Evolutionary conservation across 2,888 invertebrate species (phyloP).

Genomic region (Mythimna loreyi): DNA sequence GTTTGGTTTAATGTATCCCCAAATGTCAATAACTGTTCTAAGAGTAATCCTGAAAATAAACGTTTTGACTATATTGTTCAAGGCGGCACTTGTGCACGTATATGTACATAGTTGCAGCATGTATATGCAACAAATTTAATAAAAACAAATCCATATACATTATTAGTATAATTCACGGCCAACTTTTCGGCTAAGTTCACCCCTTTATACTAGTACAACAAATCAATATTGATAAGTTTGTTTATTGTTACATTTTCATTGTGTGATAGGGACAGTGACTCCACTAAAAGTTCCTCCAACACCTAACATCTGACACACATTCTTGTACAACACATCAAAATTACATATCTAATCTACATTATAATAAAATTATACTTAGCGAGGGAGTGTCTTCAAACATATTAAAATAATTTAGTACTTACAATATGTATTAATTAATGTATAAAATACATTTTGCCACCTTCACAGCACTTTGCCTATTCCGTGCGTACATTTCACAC

Average conservation of each 20-base stretch:
- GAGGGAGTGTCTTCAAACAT: constrained; percentile 87
- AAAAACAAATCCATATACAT: neutral
- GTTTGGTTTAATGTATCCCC: neutral
- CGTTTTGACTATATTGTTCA: neutral
- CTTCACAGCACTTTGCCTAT: constrained; percentile 85
- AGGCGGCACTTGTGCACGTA: neutral
- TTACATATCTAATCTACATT: constrained; percentile 79
- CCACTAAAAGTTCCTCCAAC: constrained; percentile 79
- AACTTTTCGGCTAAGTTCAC: neutral
- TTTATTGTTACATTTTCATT: neutral
- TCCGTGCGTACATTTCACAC: constrained; percentile 75
- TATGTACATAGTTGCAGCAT: too few species aligned
- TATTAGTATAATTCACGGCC: neutral
- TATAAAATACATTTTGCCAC: constrained; percentile 85
- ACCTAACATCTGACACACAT: constrained; percentile 78
- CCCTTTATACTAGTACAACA: neutral
- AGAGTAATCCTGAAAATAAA: neutral
- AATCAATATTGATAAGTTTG: constrained; percentile 19
- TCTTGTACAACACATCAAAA: constrained; percentile 82
- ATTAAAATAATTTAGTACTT: constrained; percentile 90
- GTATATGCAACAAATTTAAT: neutral
- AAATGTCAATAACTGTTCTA: too few species aligned
- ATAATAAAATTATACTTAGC: constrained; percentile 82
- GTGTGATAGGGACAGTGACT: constrained; percentile 36
- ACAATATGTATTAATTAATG: constrained; percentile 80